Evolutionary conservation across 2,888 invertebrate genomes (phyloP).

Genomic region (Mayetiola destructor): DNA sequence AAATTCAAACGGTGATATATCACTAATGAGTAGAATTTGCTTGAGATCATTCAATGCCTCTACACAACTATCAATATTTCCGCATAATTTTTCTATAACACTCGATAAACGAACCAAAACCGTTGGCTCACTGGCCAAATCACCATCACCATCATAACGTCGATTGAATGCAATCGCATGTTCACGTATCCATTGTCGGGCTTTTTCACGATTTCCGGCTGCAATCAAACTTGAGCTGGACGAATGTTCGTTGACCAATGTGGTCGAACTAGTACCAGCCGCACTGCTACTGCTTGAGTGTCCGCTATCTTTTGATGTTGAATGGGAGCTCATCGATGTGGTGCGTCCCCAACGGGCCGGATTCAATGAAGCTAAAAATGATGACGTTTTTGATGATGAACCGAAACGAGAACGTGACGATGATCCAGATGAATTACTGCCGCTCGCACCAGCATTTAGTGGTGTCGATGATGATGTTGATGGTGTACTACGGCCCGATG

Average conservation of each 20-base stretch:
- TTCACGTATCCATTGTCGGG: constrained; percentile 82
- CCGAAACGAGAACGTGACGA: constrained; percentile 44
- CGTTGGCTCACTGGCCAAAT: constrained; percentile 43
- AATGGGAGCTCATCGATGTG: constrained; percentile 26
- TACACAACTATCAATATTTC: constrained; percentile 42
- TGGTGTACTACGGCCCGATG: constrained; percentile 30
- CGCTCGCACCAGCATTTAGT: constrained; percentile 32
- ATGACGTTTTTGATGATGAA: constrained; percentile 57
- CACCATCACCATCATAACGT: constrained; percentile 1
- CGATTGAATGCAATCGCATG: constrained; percentile 21
- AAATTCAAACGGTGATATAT: constrained; percentile 96
- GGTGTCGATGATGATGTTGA: constrained; percentile 38
- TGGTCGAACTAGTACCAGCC: constrained; percentile 21
- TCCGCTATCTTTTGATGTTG: constrained; percentile 27
- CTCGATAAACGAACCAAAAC: constrained; percentile 66
- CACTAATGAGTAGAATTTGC: constrained; percentile 78
- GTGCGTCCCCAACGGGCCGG: constrained; percentile 86
- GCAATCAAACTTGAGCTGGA: constrained; percentile 47
- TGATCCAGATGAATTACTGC: constrained; percentile 24
- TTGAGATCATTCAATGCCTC: constrained; percentile 65
- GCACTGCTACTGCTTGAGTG: constrained; percentile 22
- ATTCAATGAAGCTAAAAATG: constrained; percentile 85
- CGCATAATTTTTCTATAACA: constrained; percentile 59
- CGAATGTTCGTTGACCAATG: constrained; percentile 17
- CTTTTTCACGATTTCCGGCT: constrained; percentile 71